A percentile compares a stretch with the other conserved stretches of the same genome.
phyloP scores from a whole-genome alignment of 2,113 vertebrate genomes.

The Ailuropoda melanoleuca region DNA sequence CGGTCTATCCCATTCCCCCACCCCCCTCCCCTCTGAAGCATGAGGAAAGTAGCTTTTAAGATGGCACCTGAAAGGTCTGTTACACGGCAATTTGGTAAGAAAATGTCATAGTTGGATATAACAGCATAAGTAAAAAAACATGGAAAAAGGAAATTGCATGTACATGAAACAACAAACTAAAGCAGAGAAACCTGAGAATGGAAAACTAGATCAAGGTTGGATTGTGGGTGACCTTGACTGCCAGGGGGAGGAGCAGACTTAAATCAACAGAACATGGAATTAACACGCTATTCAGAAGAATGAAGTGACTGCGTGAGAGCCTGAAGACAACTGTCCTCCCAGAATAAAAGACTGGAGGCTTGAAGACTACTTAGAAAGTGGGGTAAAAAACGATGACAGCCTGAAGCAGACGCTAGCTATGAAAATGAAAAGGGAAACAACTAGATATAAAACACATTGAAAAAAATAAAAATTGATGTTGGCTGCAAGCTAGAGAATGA shows the following conservation, averaged over 20 bases:
- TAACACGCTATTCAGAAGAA: background rate
- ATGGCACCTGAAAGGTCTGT: background rate
- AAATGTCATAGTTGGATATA: background rate
- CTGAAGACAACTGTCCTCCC: background rate
- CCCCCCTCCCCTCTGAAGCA: no score
- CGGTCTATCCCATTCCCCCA: no score
- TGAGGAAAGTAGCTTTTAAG: background rate
- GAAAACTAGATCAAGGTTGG: background rate
- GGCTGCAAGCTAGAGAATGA: background rate
- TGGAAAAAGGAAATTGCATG: background rate
- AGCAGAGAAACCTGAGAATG: background rate
- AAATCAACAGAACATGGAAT: background rate
- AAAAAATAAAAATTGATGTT: background rate
- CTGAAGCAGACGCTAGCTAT: background rate
- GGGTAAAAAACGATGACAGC: background rate
- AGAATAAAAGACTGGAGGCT: background rate
- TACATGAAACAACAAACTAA: background rate
- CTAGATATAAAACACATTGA: background rate
- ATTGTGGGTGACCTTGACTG: background rate
- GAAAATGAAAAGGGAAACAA: constrained; percentile 6
- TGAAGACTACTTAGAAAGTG: background rate
- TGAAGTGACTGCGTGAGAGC: background rate
- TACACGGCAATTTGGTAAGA: background rate
- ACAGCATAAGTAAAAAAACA: background rate
- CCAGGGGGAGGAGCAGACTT: background rate